Evolutionary conservation across 2,888 invertebrate species (phyloP).

Genomic region (Rhaphigaster nebulosa): DNA sequence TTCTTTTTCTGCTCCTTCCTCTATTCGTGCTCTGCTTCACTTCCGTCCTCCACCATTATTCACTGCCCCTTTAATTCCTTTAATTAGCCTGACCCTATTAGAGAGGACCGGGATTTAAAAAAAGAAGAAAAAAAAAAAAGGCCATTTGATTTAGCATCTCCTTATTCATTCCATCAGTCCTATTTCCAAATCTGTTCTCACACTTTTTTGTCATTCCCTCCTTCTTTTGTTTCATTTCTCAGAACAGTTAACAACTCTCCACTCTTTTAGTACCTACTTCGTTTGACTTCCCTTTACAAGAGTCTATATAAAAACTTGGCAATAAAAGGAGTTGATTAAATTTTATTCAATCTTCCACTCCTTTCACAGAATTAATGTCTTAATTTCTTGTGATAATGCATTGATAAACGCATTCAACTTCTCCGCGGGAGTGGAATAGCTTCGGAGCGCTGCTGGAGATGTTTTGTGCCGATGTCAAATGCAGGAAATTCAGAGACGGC

Average conservation of each 20-base stretch:
- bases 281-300: background rate
- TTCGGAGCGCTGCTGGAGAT: background rate
- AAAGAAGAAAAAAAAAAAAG: background rate
- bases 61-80: background rate
- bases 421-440: background rate
- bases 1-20: background rate
- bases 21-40: background rate
- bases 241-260: background rate
- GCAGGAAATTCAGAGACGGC: background rate
- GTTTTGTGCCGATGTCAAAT: background rate
- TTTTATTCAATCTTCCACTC: background rate
- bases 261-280: background rate
- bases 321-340: background rate
- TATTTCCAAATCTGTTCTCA: background rate
- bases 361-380: conserved; percentile 6
- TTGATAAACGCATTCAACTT: background rate
- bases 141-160: background rate
- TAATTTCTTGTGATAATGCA: background rate
- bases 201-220: background rate
- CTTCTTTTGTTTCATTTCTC: conserved; percentile 35
- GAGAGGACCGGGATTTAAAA: background rate
- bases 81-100: conserved; percentile 22
- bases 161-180: background rate
- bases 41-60: conserved; percentile 26
- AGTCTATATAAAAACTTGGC: background rate